Evolutionary conservation across 30 jellyfish, hydroid and myxozoan species (phyloP).

Genomic region (Catostylus mosaicus): DNA sequence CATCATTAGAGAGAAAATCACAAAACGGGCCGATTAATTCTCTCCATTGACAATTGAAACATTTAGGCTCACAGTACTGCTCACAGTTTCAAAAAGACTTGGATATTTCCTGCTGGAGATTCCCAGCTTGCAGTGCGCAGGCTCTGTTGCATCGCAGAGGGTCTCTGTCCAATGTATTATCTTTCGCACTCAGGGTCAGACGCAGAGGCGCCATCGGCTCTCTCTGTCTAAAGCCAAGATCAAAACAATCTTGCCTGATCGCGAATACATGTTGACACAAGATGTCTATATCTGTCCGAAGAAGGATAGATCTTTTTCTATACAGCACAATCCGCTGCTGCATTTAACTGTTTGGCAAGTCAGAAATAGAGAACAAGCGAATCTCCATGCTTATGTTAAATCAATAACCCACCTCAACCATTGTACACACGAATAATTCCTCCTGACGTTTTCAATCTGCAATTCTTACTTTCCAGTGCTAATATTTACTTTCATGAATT

Average conservation of each 20-base stretch:
- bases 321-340: constrained; percentile 65
- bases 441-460: constrained; percentile 27
- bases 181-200: constrained; percentile 81
- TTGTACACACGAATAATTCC: constrained; percentile 28
- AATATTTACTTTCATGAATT: constrained; percentile 33
- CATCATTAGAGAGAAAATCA: too few relatives aligned
- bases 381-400: constrained; percentile 31
- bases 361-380: constrained; percentile 43
- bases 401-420: constrained; percentile 47
- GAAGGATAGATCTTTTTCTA: constrained; percentile 56
- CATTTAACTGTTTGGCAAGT: constrained; percentile 64
- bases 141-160: constrained; percentile 52
- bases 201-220: constrained; percentile 90
- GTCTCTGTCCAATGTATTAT: constrained; percentile 54
- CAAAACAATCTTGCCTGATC: constrained; percentile 63
- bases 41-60: too few relatives aligned
- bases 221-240: constrained; percentile 76
- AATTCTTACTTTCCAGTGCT: constrained; percentile 18
- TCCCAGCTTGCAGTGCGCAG: constrained; percentile 45
- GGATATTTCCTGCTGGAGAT: too few relatives aligned
- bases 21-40: too few relatives aligned
- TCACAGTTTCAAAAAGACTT: too few relatives aligned
- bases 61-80: too few relatives aligned
- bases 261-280: constrained; percentile 77
- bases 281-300: constrained; percentile 76